A percentile compares a stretch with the other conserved stretches of the same genome.
Conservation (phyloP, 2,797 vertebrate species). For the Novumbra hubbsi region DNA sequence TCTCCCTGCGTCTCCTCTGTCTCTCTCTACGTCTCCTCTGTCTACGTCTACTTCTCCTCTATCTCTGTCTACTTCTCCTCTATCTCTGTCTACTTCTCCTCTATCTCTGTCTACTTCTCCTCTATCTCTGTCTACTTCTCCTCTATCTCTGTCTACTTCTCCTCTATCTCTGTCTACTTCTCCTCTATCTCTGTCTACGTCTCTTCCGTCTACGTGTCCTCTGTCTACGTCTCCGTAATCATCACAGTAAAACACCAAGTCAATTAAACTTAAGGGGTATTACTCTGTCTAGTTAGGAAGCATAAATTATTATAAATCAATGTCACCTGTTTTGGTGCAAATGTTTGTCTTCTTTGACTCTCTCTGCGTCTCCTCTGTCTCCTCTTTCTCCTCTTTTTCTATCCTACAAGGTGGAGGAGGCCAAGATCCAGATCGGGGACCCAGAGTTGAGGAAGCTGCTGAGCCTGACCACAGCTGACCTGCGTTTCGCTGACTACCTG, state of each 20-base stretch:
- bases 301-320: no score
- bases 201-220: no score
- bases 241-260: no score
- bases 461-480: slow-evolving; percentile 89
- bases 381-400: neutral
- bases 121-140: neutral
- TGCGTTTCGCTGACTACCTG: slow-evolving; percentile 92
- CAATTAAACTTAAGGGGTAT: no score
- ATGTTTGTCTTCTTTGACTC: no score
- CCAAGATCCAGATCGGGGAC: slow-evolving; percentile 86
- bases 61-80: neutral
- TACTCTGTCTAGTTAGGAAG: no score
- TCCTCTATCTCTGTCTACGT: no score
- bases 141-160: neutral
- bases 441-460: slow-evolving; percentile 87
- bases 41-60: neutral
- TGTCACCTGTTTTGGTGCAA: no score
- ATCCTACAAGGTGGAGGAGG: slow-evolving; percentile 85
- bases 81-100: no score
- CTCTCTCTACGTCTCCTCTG: neutral
- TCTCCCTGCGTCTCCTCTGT: neutral
- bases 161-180: no score
- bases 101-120: neutral
- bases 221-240: no score
- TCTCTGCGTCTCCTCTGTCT: no score